Percentiles rank a stretch among this genome's conserved stretches.
Conservation (phyloP, 2,888 invertebrate species). For the Drosophila cracens region DNA sequence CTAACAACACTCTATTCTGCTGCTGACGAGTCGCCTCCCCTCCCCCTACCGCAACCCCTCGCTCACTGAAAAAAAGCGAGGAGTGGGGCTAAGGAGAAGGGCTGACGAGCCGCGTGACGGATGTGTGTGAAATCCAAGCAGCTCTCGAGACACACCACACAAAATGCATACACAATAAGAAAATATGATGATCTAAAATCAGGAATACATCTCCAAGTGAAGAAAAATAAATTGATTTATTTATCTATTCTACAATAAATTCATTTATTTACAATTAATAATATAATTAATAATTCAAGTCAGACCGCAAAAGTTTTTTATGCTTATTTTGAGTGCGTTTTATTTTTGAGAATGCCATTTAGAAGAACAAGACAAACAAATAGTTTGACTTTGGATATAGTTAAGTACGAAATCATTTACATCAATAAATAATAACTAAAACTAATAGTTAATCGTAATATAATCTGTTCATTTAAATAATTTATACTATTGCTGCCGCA, state of each 20-base stretch:
- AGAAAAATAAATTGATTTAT: neutral
- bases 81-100: conserved; percentile 6
- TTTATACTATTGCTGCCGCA: too few species aligned
- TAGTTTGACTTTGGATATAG: too few species aligned
- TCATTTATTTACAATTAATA: neutral
- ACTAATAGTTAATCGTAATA: too few species aligned
- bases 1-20: conserved; percentile 21
- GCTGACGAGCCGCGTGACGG: conserved; percentile 53
- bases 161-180: neutral
- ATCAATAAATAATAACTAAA: too few species aligned
- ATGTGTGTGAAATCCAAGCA: conserved; percentile 61
- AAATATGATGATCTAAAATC: neutral
- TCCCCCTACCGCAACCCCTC: neutral
- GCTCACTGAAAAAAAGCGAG: conserved; percentile 7
- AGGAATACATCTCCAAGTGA: neutral
- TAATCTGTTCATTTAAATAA: too few species aligned
- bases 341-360: too few species aligned
- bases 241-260: neutral
- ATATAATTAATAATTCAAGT: neutral
- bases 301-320: neutral
- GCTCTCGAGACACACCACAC: conserved; percentile 18
- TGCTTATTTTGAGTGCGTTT: neutral
- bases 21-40: conserved; percentile 25
- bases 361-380: too few species aligned
- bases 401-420: too few species aligned